Evolutionary conservation across 1,140 invertebrate species (phyloP).

Genomic region (Drosophila arawakana): DNA sequence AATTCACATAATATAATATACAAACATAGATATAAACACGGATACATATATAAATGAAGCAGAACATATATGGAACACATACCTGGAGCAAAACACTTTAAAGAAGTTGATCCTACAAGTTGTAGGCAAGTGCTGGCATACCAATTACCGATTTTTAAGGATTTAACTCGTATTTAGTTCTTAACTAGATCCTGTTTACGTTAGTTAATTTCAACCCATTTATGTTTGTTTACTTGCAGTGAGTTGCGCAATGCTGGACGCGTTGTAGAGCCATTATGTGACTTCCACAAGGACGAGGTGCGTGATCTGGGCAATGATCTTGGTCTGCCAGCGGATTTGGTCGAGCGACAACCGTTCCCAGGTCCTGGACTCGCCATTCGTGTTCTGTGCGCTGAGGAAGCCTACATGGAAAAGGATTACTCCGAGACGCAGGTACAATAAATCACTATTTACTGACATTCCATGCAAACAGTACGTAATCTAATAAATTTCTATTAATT

Average conservation of each 20-base stretch:
- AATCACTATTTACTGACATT: neutral
- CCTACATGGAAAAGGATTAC: constrained; percentile 98
- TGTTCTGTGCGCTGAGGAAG: constrained; percentile 97
- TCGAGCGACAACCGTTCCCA: constrained; percentile 98
- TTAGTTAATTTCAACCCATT: neutral
- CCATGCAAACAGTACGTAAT: no score
- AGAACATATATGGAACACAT: constrained; percentile 41
- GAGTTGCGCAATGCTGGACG: constrained; percentile 92
- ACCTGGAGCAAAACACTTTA: constrained; percentile 40
- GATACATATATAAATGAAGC: constrained; percentile 21
- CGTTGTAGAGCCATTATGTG: constrained; percentile 98
- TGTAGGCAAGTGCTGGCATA: constrained; percentile 43
- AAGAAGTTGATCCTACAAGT: constrained; percentile 44
- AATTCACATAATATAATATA: constrained; percentile 23
- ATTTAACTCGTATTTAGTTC: constrained; percentile 11
- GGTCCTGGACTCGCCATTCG: constrained; percentile 97
- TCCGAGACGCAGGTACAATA: constrained; percentile 93
- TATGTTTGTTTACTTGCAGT: constrained; percentile 38
- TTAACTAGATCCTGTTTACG: neutral
- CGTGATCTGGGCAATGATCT: constrained; percentile 93
- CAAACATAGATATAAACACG: neutral
- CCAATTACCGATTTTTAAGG: neutral
- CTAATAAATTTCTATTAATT: constrained; percentile 8
- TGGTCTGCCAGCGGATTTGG: constrained; percentile 93
- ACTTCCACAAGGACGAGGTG: constrained; percentile 99